These are phyloP conservation scores for cattle (Bos taurus) DNA, from an alignment of 2,113 vertebrate species.

Conservation along the genomic window DNA sequence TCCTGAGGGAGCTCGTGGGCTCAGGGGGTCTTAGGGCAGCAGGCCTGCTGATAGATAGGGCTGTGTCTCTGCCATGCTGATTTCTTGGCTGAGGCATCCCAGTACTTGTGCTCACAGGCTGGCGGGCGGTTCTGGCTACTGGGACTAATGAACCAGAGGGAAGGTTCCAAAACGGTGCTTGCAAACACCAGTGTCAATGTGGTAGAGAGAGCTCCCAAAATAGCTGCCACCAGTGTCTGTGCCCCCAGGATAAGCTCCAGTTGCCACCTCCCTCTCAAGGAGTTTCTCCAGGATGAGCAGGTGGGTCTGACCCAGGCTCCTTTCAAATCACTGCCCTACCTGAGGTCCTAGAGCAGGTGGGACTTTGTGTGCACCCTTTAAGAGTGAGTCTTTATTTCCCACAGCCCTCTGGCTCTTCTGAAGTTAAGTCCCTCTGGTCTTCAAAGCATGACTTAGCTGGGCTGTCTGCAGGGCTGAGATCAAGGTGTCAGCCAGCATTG, in stretches of 20 bases:
- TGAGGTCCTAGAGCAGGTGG: background rate
- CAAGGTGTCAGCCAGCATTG: background rate
- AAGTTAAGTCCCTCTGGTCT: background rate
- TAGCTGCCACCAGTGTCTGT: background rate
- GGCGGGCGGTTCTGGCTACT: background rate
- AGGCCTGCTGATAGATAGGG: background rate
- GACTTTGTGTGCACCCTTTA: background rate
- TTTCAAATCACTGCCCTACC: background rate
- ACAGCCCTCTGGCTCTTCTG: background rate
- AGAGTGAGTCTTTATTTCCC: background rate
- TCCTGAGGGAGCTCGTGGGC: background rate
- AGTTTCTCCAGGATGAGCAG: background rate
- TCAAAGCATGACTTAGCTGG: background rate
- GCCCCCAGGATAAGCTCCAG: background rate
- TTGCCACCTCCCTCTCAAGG: background rate
- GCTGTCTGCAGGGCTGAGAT: background rate
- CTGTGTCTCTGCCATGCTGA: accelerated
- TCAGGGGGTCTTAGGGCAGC: background rate
- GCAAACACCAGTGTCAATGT: background rate
- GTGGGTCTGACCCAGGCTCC: background rate
- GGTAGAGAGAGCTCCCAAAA: background rate
- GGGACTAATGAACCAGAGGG: background rate
- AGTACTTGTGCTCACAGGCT: background rate
- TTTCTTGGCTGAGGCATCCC: background rate
- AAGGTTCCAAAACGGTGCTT: background rate